Evolutionary conservation across 2,113 vertebrate species (phyloP).

Genomic region (Spea multiplicata): DNA sequence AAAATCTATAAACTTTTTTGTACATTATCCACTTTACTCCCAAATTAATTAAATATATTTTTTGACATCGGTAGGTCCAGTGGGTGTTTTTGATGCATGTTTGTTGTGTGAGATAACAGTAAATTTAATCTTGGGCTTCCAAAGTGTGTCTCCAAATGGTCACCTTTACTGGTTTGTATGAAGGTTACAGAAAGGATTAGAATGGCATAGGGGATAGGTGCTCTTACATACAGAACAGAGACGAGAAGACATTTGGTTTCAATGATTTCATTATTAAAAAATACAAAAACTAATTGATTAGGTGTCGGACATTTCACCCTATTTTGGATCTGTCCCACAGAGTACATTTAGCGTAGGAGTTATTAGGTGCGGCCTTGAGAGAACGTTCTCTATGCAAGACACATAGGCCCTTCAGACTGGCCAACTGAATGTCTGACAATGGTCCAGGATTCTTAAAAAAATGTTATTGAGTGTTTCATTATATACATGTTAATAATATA

Average conservation of each 20-base stretch:
- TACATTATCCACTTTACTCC: too few relatives aligned
- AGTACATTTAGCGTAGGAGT: conserved; percentile 9
- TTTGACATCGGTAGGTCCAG: too few relatives aligned
- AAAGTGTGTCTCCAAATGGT: too few relatives aligned
- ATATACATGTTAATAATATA: conserved; percentile 10
- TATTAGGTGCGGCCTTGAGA: conserved; percentile 15
- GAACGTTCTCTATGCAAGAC: neutral
- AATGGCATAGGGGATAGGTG: too few relatives aligned
- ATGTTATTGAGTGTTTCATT: conserved; percentile 32
- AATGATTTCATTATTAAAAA: neutral
- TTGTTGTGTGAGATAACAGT: too few relatives aligned
- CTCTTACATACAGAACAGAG: too few relatives aligned
- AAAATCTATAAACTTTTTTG: too few relatives aligned
- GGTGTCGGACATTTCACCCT: neutral
- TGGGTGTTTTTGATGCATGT: too few relatives aligned
- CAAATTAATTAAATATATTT: too few relatives aligned
- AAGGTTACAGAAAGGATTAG: too few relatives aligned
- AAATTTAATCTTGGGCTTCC: too few relatives aligned
- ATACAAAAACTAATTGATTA: neutral
- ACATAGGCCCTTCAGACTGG: neutral
- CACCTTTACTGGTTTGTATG: too few relatives aligned
- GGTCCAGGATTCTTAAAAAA: neutral
- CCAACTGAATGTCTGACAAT: conserved; percentile 7
- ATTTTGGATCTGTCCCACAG: conserved; percentile 5
- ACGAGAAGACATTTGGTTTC: conserved; percentile 2